Evolutionary conservation across 2,888 invertebrate species (phyloP), one percentile per base, ranked within the genome.

Genomic region (Rhodophaea formosa): DNA sequence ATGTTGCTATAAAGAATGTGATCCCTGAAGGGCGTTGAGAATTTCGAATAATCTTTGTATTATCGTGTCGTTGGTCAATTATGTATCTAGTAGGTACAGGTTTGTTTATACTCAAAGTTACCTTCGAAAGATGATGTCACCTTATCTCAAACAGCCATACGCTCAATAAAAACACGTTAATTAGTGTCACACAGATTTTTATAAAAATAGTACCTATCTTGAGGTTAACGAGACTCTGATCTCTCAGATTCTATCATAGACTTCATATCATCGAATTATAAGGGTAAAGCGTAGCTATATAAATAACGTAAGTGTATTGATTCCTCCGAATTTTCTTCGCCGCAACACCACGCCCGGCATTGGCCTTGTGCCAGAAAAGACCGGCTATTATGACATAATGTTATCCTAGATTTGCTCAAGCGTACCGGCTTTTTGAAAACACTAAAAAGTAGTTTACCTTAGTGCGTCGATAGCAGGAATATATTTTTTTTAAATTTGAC

Each of bases 331-430:
- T 67, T 74, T 68, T 69, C 64, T 67, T 64, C 65, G 70, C 70
- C 63, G 73, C 67, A 69, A 58, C 64, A 78, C 82, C 82, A 80
- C 85, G 70, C 84, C 86, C 80, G 69, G 35, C 39, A 53, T 62
- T 89, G 88, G 88, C 82, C 64, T 69, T 64, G 68, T 57, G 86
- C 88, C 89, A 88, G 75, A 70, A 79, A 77, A 79, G 58, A 77
- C 82, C 81, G 80, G 78, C 74, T 73, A 75, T 79, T 78, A 76
- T 66, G 70, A 63, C 15, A 49, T 49, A 49, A 44, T 52, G n/a
- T 51, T 45, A 42, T 43, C 17, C 15, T 56, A 56, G 53, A 45
- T 45, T 35, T 44, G 29, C 12, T 56, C 32, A 42, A 15, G 43
- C 49, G 68, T 62, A 62, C 72, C 74, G 74, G 71, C 64, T 69